Base-by-base conservation (phyloP, 2,797 vertebrate species). In the Adelosebastes latens region DNA sequence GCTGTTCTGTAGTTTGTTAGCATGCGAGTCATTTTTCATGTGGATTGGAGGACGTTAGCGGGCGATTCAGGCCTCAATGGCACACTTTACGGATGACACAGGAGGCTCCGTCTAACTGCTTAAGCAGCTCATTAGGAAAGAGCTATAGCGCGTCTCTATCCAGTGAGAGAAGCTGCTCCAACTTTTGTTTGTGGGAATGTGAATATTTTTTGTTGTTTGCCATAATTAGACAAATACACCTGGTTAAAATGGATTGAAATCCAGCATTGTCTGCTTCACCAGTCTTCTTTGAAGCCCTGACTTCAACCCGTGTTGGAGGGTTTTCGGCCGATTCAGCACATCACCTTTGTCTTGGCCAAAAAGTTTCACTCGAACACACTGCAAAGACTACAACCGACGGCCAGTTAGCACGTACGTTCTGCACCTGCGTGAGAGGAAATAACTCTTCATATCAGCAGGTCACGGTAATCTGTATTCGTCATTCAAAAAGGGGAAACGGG, bases 41-140 rank as follows among this genome's bases (percentile, higher is more conserved):
- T 55, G 75, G 73, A 80, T 71, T 13, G 75, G 80, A 79, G 69
- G 81, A 82, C 12, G 64, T 83, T 76, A 67, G 77, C 34, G 4
- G 61, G 72, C n/a, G 79, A 84, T 87, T 83, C 75, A 7, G 85
- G 70, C 75, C 82, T 88, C 70, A 0, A 52, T 27, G 63, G 80
- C 78, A 53, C 74, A 70, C 88, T 89, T 89, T 85, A 72, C 18
- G 10, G 84, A 86, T 81, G 82, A 66, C 79, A 79, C 85, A 27
- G 65, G 80, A 86, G 82, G 81, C 78, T 75, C 79, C 2, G 46
- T 77, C 72, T 73, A 87, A 82, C 82, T 80, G 82, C 80, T 75
- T 81, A 86, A 91, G 83, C 81, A 81, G 77, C 88, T 91, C 85
- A 84, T 92, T 89, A 89, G 83, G 55, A 84, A 80, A 70, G 81